phyloP scores from a whole-genome alignment of 2,113 vertebrate species.

The Sitta europaea region DNA sequence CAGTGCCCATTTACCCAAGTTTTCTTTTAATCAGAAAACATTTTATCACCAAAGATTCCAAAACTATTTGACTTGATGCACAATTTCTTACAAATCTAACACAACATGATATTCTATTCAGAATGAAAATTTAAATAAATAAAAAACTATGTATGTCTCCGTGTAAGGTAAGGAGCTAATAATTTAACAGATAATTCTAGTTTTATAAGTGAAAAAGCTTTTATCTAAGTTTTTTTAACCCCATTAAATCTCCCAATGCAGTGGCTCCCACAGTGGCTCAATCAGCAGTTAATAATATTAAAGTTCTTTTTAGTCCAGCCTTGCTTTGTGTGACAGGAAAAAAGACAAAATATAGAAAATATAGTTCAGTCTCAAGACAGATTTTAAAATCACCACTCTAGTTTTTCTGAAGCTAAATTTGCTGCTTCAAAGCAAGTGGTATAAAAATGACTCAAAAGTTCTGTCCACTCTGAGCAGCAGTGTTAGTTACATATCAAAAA shows the following conservation, averaged over 20 bases:
- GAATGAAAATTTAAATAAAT: not conserved
- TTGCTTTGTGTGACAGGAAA: constrained; percentile 32
- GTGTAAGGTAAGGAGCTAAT: not conserved
- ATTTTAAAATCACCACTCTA: constrained; percentile 50
- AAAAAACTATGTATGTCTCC: not conserved
- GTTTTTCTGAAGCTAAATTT: constrained; percentile 23
- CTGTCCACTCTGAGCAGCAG: not conserved
- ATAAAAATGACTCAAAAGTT: not conserved
- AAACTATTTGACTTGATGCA: not conserved
- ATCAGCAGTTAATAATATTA: constrained; percentile 20
- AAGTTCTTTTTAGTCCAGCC: constrained; percentile 59
- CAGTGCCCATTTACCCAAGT: not conserved
- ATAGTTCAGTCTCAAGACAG: constrained; percentile 25
- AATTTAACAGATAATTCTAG: not conserved
- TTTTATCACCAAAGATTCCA: not conserved
- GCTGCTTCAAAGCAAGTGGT: constrained; percentile 48
- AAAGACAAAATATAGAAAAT: not conserved
- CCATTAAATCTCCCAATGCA: not conserved
- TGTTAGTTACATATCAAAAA: not conserved
- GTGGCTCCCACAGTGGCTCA: constrained; percentile 44
- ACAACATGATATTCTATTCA: not conserved
- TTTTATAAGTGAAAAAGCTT: not conserved
- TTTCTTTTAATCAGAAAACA: not conserved
- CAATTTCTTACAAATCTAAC: not conserved
- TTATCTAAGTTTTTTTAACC: not conserved